Percentiles rank a stretch among this genome's conserved stretches.
Conservation (phyloP, 2,888 invertebrate species). For the Lydus trimaculatus region DNA sequence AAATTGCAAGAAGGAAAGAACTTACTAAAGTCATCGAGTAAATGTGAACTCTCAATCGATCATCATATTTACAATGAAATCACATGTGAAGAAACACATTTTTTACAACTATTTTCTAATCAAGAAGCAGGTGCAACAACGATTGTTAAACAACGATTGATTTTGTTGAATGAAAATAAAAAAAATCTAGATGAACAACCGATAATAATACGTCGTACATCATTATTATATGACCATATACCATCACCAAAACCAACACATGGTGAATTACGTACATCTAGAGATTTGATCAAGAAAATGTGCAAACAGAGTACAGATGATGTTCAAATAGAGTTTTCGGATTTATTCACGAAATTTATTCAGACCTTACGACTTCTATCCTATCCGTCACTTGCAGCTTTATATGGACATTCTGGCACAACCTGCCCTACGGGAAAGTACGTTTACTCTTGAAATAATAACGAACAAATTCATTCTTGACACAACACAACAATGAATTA, state of each 20-base stretch:
- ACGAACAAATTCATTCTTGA: slow-evolving; percentile 9
- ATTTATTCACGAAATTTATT: slow-evolving; percentile 70
- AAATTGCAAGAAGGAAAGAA: slow-evolving; percentile 57
- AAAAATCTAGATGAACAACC: slow-evolving; percentile 62
- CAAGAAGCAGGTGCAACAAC: slow-evolving; percentile 77
- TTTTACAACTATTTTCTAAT: slow-evolving; percentile 80
- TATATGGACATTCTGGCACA: slow-evolving; percentile 68
- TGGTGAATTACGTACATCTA: slow-evolving; percentile 74
- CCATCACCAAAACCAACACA: slow-evolving; percentile 71
- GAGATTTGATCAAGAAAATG: slow-evolving; percentile 74
- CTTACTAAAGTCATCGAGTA: slow-evolving; percentile 76
- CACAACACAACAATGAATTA: not conserved
- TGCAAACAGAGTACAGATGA: slow-evolving; percentile 69
- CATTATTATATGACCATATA: slow-evolving; percentile 76
- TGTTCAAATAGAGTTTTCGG: slow-evolving; percentile 69
- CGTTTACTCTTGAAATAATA: slow-evolving; percentile 52
- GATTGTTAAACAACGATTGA: slow-evolving; percentile 67
- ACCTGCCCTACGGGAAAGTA: slow-evolving; percentile 77
- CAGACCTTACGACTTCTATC: slow-evolving; percentile 73
- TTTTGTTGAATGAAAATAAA: slow-evolving; percentile 65
- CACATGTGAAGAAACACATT: slow-evolving; percentile 74
- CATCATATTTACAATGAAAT: slow-evolving; percentile 77
- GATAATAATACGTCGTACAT: slow-evolving; percentile 67
- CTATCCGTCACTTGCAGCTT: slow-evolving; percentile 71
- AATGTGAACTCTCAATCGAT: slow-evolving; percentile 78